Evolutionary conservation across 2,888 invertebrate species (phyloP).

Genomic region (Ochropleura plecta): DNA sequence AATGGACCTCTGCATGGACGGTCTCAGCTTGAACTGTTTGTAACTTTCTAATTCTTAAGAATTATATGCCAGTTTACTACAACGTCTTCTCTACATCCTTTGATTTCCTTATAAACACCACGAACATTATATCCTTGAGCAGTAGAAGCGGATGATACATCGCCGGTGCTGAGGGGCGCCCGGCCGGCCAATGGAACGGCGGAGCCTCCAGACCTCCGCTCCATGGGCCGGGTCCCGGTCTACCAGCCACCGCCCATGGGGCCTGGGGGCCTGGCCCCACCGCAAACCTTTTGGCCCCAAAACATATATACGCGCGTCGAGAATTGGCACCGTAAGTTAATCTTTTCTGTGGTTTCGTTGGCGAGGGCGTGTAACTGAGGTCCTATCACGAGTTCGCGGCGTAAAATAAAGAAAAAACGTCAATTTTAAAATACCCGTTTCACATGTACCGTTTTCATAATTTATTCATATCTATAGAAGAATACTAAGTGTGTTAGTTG

Average conservation of each 20-base stretch:
- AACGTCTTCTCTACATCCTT: background rate
- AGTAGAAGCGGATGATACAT: slow-evolving; percentile 77
- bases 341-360: slow-evolving; percentile 3
- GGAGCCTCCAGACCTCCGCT: slow-evolving; percentile 82
- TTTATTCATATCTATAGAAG: too few species aligned
- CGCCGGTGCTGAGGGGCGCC: slow-evolving; percentile 62
- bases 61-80: background rate
- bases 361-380: background rate
- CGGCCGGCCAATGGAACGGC: slow-evolving; percentile 80
- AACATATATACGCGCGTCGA: slow-evolving; percentile 81
- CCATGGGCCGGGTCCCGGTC: slow-evolving; percentile 85
- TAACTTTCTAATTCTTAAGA: background rate
- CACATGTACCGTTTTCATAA: too few species aligned
- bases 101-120: background rate
- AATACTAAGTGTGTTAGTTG: too few species aligned
- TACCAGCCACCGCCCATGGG: slow-evolving; percentile 89
- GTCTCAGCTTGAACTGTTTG: background rate
- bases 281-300: slow-evolving; percentile 82
- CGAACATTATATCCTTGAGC: slow-evolving; percentile 24
- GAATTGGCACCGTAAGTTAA: slow-evolving; percentile 81
- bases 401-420: too few species aligned
- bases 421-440: too few species aligned
- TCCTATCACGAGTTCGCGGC: too few species aligned
- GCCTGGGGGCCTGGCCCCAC: slow-evolving; percentile 81
- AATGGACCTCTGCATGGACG: background rate